Base-by-base conservation (phyloP, 1,140 invertebrate genomes). In the Diachasma alloeum region DNA sequence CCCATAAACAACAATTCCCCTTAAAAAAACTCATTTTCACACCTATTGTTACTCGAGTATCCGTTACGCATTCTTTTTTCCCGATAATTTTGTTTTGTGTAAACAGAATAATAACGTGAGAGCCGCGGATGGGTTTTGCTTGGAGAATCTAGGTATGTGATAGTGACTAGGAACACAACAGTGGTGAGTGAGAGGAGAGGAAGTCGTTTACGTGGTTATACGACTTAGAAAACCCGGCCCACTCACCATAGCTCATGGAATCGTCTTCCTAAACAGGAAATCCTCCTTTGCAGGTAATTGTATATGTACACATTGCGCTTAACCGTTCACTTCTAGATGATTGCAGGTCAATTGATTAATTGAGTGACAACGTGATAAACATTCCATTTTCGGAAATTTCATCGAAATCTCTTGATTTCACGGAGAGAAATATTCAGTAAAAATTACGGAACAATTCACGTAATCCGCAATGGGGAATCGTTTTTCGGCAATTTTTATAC, bases 241-340 rank as follows among this genome's bases (percentile, higher is more conserved):
- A 73, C 71, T 75, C 66, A 44, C 37, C 36, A 68, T 71, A 19
- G 39, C 66, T 63, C 72, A 37, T 15, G 75, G 79, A 81, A 66
- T 81, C 81, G 77, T 78, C 79, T 82, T 81, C 82, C 88, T 88
- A 88, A 89, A 88, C 87, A 89, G 88, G 88, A 89, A 89, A 89
- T 89, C 87, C 88, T 89, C 84, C 81, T 89, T 88, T 86, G 31
- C 86, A 87, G 85, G 86, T 87, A 87, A 88, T 89, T 87, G 86
- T 0, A 56, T 15, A 56, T 56, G 48, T 56, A 56, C 48, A 56
- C 48, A 56, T 17, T 48, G 48, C n/a, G n/a, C 19, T 56, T 56
- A 56, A 56, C 48, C 48, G n/a, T 56, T 56, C 6, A 56, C n/a
- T n/a, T 56, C 48, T 56, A 15, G n/a, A 56, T 56, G 48, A 56